A percentile compares a stretch with the other conserved stretches of the same genome.
phyloP scores from a whole-genome alignment of 2,113 vertebrate genomes.

The Ceuthmochares aereus region DNA sequence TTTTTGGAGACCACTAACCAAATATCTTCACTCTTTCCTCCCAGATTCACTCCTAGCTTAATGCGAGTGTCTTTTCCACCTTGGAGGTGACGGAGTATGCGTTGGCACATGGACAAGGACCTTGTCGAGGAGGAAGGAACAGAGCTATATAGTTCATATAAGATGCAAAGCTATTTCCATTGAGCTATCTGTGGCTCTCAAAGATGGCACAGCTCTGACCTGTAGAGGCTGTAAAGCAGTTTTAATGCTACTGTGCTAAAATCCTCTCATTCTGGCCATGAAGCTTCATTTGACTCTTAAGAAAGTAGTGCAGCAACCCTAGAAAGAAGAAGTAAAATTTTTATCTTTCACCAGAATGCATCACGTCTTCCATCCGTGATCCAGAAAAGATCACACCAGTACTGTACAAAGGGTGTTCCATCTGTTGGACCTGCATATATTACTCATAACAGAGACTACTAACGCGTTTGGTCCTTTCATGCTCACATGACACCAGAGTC shows the following conservation, averaged over 20 bases:
- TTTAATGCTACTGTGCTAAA: background rate
- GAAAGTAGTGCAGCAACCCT: background rate
- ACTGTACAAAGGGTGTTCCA: background rate
- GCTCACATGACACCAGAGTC: background rate
- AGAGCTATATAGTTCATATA: background rate
- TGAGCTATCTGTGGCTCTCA: background rate
- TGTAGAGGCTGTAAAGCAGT: background rate
- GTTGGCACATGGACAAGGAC: background rate
- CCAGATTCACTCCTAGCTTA: background rate
- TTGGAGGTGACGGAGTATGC: background rate
- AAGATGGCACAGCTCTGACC: background rate
- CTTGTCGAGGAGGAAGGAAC: background rate
- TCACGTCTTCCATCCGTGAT: background rate
- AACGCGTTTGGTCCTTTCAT: accelerated
- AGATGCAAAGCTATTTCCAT: background rate
- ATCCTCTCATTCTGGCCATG: background rate
- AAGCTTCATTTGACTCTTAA: background rate
- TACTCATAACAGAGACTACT: background rate
- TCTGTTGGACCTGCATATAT: background rate
- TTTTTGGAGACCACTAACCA: background rate
- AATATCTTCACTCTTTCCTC: background rate
- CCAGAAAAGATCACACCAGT: background rate
- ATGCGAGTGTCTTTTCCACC: background rate
- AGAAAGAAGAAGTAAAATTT: background rate
- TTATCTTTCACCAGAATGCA: background rate